A percentile compares a stretch with the other conserved stretches of the same genome.
Conservation (phyloP, 2,113 vertebrate genomes). For the Donacobius atricapilla region DNA sequence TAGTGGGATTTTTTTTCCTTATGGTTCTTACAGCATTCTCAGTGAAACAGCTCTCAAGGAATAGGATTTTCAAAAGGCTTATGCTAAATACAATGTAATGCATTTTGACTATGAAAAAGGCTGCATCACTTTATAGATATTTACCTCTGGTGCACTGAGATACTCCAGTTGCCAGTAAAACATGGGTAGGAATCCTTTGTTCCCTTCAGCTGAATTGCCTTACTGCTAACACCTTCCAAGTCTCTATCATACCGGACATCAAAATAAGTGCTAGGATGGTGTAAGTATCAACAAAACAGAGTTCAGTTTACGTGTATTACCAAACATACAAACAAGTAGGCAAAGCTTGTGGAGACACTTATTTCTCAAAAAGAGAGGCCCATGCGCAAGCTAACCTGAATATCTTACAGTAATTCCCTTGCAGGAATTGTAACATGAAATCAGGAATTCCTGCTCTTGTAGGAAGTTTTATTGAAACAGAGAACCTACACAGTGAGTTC, state of each 20-base stretch:
- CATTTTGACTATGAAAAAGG: not conserved
- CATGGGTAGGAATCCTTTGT: not conserved
- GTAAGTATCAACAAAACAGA: not conserved
- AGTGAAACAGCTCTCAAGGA: not conserved
- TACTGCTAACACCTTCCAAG: not conserved
- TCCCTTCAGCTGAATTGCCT: not conserved
- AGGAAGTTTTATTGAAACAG: not conserved
- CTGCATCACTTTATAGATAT: not conserved
- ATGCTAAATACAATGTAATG: not conserved
- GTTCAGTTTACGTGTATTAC: not conserved
- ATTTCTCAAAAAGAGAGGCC: not conserved
- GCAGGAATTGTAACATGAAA: not conserved
- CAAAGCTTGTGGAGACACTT: not conserved
- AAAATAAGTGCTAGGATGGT: not conserved
- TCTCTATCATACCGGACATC: not conserved
- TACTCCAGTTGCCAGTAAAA: not conserved
- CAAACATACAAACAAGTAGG: not conserved
- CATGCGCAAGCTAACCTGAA: not conserved
- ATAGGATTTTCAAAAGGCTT: slow-evolving; percentile 9
- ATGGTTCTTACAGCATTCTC: not conserved
- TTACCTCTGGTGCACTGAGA: not conserved
- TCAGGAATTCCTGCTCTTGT: not conserved
- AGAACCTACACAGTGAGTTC: not conserved
- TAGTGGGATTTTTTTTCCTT: not conserved
- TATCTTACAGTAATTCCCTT: not conserved